Evolutionary conservation across 1,140 invertebrate genomes (phyloP).

Genomic region (Coelopa frigida): DNA sequence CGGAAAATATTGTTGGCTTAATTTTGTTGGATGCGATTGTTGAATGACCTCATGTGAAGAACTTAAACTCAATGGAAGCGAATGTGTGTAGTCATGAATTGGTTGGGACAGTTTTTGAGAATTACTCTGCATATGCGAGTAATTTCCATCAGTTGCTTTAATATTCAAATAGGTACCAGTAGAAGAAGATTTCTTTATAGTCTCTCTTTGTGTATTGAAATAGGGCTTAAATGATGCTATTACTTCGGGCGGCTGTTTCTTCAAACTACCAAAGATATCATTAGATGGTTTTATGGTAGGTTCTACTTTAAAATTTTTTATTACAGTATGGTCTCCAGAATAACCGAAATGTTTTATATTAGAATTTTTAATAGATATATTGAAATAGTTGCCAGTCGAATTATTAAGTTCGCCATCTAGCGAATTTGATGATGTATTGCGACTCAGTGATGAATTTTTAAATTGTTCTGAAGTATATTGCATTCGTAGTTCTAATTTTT

Average conservation of each 20-base stretch:
- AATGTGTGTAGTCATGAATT: constrained; percentile 16
- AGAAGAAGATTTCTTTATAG: constrained; percentile 38
- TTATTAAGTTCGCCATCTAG: too few species aligned
- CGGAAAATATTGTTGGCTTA: too few species aligned
- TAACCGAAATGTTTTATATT: too few species aligned
- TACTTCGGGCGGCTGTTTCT: too few species aligned
- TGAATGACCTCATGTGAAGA: not conserved
- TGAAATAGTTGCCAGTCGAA: too few species aligned
- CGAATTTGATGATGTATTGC: too few species aligned
- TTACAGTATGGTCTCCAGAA: too few species aligned
- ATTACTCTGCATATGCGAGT: constrained; percentile 28
- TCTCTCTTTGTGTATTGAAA: constrained; percentile 21
- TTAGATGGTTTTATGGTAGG: too few species aligned
- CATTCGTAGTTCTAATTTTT: not conserved
- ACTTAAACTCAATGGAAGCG: constrained; percentile 26
- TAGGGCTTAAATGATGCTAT: constrained; percentile 27
- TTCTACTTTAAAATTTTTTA: too few species aligned
- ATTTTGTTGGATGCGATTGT: constrained; percentile 2
- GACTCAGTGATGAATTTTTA: too few species aligned
- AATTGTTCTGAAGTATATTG: not conserved
- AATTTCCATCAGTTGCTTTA: constrained; percentile 19
- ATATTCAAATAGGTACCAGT: constrained; percentile 39
- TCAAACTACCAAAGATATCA: too few species aligned
- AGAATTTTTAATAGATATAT: too few species aligned
- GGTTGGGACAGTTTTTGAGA: not conserved